phyloP scores from a whole-genome alignment of 2,888 invertebrate species.

The Drosophila acutilabella region DNA sequence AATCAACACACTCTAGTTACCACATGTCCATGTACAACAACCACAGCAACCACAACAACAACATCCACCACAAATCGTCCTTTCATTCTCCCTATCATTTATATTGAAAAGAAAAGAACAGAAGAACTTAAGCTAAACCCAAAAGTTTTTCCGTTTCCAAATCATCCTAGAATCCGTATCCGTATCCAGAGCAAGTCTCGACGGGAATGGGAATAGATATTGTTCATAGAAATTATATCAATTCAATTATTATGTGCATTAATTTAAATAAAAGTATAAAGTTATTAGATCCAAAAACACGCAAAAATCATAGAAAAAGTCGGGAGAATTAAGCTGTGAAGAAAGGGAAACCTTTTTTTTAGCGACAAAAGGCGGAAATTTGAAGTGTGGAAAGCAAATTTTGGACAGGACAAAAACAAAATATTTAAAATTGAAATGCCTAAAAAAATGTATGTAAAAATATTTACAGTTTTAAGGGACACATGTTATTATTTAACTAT shows the following conservation, averaged over 20 bases:
- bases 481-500: too few relatives aligned
- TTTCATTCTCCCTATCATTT: constrained; percentile 37
- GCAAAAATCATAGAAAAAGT: constrained; percentile 5
- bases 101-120: constrained; percentile 20
- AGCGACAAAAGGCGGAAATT: too few relatives aligned
- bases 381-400: too few relatives aligned
- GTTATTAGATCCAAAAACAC: constrained; percentile 31
- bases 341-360: background rate
- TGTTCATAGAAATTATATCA: constrained; percentile 45
- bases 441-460: too few relatives aligned
- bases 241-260: constrained; percentile 47
- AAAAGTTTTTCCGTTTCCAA: constrained; percentile 3
- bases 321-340: background rate
- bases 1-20: constrained; percentile 39
- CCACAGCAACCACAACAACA: constrained; percentile 7
- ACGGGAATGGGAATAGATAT: constrained; percentile 32
- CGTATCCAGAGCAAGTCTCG: constrained; percentile 6
- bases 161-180: constrained; percentile 5
- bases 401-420: too few relatives aligned
- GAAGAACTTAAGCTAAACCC: too few relatives aligned
- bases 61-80: constrained; percentile 1
- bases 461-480: too few relatives aligned
- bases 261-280: constrained; percentile 47
- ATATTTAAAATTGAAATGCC: too few relatives aligned
- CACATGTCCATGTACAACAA: constrained; percentile 43